Percentiles rank a stretch among this genome's conserved stretches.
Conservation (phyloP, 2,797 vertebrate species). For the Chelmon rostratus region DNA sequence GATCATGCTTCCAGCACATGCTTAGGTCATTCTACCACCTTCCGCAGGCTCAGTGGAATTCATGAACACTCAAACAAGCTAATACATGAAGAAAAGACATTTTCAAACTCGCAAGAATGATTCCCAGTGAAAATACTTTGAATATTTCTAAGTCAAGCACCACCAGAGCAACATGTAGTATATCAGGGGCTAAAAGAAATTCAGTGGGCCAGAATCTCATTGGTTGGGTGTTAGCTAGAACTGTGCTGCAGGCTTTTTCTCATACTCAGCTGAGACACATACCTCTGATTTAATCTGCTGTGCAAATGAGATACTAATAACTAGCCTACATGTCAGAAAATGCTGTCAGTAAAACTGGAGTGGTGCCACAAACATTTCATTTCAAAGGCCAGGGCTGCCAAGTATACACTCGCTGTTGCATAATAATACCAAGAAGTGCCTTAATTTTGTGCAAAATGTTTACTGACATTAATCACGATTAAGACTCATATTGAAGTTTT, state of each 20-base stretch:
- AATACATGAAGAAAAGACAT: background rate
- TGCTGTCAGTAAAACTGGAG: constrained; percentile 35
- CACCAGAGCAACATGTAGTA: background rate
- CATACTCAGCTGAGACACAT: constrained; percentile 67
- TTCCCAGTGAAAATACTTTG: constrained; percentile 11
- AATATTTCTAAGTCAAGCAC: background rate
- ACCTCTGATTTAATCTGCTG: constrained; percentile 76
- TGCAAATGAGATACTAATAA: constrained; percentile 71
- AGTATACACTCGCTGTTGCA: constrained; percentile 3
- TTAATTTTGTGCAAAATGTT: background rate
- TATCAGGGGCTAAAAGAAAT: constrained; percentile 29
- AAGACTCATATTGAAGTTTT: background rate
- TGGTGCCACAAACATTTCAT: constrained; percentile 26
- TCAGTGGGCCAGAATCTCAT: constrained; percentile 13
- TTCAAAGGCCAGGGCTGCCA: constrained; percentile 34
- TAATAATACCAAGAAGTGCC: constrained; percentile 19
- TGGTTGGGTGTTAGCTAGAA: constrained; percentile 25
- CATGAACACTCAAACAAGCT: constrained; percentile 7
- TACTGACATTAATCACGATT: background rate
- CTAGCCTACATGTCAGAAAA: constrained; percentile 47
- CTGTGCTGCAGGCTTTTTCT: constrained; percentile 53
- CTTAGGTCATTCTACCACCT: constrained; percentile 1
- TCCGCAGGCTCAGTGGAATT: constrained; percentile 12
- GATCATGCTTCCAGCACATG: constrained; percentile 51
- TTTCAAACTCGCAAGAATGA: constrained; percentile 13